Conservation (phyloP, 2,113 vertebrate genomes). For the Ochotona curzoniae region DNA sequence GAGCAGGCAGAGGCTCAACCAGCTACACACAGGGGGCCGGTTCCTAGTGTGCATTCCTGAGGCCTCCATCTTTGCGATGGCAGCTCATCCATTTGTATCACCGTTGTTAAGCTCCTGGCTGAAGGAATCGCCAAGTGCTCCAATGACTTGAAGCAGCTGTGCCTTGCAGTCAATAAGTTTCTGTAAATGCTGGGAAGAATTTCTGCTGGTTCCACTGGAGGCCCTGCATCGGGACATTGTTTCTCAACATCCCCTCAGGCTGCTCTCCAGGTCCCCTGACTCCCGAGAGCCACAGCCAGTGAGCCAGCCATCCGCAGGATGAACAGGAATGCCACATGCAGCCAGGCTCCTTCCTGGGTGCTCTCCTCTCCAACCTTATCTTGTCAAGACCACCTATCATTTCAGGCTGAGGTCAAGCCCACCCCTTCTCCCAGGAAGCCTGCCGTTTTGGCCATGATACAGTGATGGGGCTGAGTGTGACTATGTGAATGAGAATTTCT, state of each 20-base stretch:
- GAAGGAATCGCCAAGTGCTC: background rate
- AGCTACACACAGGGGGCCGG: too few relatives aligned
- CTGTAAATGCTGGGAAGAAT: background rate
- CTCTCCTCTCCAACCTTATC: background rate
- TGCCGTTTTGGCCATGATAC: background rate
- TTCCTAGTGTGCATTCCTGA: rapidly evolving
- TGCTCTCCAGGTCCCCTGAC: background rate
- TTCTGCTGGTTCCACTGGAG: background rate
- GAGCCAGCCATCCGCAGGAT: background rate
- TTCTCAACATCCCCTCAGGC: background rate
- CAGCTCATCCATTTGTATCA: background rate
- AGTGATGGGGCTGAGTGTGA: background rate
- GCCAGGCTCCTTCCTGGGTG: background rate
- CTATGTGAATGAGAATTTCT: background rate
- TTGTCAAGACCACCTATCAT: background rate
- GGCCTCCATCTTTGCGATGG: background rate
- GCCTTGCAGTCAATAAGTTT: background rate
- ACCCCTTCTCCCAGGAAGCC: background rate
- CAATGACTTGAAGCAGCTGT: background rate
- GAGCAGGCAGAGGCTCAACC: too few relatives aligned
- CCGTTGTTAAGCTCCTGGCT: background rate
- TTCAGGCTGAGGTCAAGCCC: background rate
- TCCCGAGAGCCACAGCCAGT: background rate
- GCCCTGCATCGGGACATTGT: background rate
- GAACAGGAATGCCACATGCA: background rate